A percentile compares a stretch with the other conserved stretches of the same genome.
Evolutionary conservation across 1,140 invertebrate genomes (phyloP).

Genomic region (honey bee (Apis mellifera)): Amel_HAv3.1 CM009931.2:77001-77500

Average conservation of each 20-base stretch:
- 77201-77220: constrained; percentile 16
- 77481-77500: neutral
- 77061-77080: too few relatives aligned
- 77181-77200: neutral
- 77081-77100: too few relatives aligned
- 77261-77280: neutral
- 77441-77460: neutral
- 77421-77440: neutral
- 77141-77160: too few relatives aligned
- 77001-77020: too few relatives aligned
- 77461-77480: neutral
- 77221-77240: neutral
- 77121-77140: neutral
- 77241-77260: constrained; percentile 16
- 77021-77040: too few relatives aligned
- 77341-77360: neutral
- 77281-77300: constrained; percentile 27
- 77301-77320: neutral
- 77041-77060: too few relatives aligned
- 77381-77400: neutral
- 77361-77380: neutral
- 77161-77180: constrained; percentile 12
- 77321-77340: neutral
- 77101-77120: neutral
- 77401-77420: neutral